Evolutionary conservation across 2,113 vertebrate genomes (phyloP), one percentile per base, ranked within the genome.

Genomic region (Amphiprion ocellaris): DNA sequence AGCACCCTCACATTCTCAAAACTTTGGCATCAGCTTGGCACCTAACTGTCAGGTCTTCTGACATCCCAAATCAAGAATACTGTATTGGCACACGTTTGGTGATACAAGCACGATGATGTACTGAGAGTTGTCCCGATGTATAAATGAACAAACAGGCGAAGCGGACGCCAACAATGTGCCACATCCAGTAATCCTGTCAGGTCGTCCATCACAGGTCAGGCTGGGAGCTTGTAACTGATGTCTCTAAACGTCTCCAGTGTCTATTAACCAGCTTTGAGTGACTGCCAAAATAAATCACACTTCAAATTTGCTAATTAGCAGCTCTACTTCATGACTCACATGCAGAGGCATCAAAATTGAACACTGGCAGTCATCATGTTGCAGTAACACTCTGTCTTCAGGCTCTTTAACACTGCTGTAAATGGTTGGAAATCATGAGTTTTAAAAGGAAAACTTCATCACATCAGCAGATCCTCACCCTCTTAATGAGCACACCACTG

Each of bases 241-340:
- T 70, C 44, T 53, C 5, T 33, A 59, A 76, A 50, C 12, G 12
- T 55, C 23, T 63, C 60, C n/a, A 33, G 0, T 33, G 30, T 24
- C 9, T 19, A 33, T 76, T 54, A 65, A 59, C n/a, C 24, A 62
- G 14, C 15, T 77, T 41, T 52, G 30, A 85, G 23, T 23, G 46
- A 70, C 3, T 23, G 60, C 30, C 63, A 55, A 77, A 81, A 74
- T 62, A 64, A 78, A 77, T 87, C 58, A 74, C n/a, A 37, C 9
- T 69, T 78, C 49, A 66, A 61, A 69, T 64, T 60, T 74, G 33
- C 28, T 52, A 69, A 84, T 86, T 81, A 72, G 58, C 50, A 37
- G 50, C 66, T 61, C 50, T 61, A 14, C 19, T 68, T 28, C n/a
- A 19, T 3, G 7, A 10, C 37, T 68, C 59, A 12, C 14, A 28